Percentiles rank a stretch among this genome's conserved stretches.
Conservation (phyloP, 2,113 vertebrate species). For the Actenoides hombroni region DNA sequence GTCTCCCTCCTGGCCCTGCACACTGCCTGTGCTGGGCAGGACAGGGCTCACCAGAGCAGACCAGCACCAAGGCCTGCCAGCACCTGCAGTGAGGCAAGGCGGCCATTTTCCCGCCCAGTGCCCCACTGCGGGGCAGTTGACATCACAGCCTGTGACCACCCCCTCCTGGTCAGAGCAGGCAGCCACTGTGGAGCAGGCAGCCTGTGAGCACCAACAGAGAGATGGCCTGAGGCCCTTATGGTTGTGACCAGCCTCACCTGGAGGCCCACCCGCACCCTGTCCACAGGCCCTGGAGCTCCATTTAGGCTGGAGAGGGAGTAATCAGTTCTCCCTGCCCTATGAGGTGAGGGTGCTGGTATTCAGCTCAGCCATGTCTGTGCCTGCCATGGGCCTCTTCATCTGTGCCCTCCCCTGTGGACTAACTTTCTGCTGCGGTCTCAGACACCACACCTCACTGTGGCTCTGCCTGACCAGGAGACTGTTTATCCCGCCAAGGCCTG, state of each 20-base stretch:
- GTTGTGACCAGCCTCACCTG: neutral
- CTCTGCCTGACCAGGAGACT: neutral
- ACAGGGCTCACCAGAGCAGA: neutral
- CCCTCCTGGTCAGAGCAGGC: fast-evolving
- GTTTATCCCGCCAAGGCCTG: fast-evolving
- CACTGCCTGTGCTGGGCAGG: neutral
- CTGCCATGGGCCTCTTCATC: neutral
- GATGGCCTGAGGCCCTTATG: neutral
- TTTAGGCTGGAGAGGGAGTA: fast-evolving
- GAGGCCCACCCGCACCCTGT: neutral
- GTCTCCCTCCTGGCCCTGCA: neutral
- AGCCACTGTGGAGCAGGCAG: fast-evolving
- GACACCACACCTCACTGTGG: fast-evolving
- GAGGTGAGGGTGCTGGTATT: neutral
- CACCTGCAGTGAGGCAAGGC: fast-evolving
- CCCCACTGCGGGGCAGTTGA: fast-evolving
- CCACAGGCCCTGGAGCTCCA: too few relatives aligned
- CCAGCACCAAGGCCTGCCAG: neutral
- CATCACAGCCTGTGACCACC: too few relatives aligned
- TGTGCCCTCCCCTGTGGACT: neutral
- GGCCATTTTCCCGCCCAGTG: neutral
- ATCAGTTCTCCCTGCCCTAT: fast-evolving
- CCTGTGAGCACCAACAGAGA: neutral
- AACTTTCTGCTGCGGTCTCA: fast-evolving
- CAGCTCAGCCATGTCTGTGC: fast-evolving